These are phyloP conservation scores for Drosophila tropicalis DNA, from an alignment of 1,140 invertebrate genomes.

Conservation along the genomic window DNA sequence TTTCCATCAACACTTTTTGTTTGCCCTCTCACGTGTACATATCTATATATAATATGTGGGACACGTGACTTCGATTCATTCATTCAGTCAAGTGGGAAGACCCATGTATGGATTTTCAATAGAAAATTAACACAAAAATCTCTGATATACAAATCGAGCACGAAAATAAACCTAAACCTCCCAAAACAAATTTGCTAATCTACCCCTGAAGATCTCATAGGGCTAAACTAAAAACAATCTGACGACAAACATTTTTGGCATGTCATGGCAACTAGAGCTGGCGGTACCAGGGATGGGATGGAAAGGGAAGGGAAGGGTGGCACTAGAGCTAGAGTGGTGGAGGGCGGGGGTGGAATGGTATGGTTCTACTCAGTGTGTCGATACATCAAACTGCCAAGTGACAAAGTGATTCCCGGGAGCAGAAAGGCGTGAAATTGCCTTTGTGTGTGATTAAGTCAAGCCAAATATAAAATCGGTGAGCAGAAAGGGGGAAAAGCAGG, in stretches of 20 bases:
- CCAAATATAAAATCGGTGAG: constrained; percentile 15
- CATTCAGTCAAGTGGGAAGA: constrained; percentile 53
- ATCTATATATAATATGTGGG: constrained; percentile 62
- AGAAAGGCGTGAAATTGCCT: constrained; percentile 82
- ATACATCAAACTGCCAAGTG: constrained; percentile 78
- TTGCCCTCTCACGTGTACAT: background rate
- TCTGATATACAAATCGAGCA: constrained; percentile 74
- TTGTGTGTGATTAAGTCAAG: constrained; percentile 79
- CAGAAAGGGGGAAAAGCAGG: background rate
- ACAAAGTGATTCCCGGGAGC: constrained; percentile 74
- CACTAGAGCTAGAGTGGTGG: constrained; percentile 10
- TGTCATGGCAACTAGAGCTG: constrained; percentile 19
- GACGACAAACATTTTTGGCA: constrained; percentile 41
- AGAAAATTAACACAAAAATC: constrained; percentile 73
- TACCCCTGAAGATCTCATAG: constrained; percentile 61
- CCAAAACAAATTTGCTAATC: constrained; percentile 61
- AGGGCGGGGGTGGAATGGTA: constrained; percentile 18
- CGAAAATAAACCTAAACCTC: constrained; percentile 53
- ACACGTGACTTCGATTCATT: constrained; percentile 64
- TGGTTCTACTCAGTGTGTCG: constrained; percentile 55
- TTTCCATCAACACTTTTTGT: background rate
- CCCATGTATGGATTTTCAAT: constrained; percentile 51
- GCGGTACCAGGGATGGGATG: background rate
- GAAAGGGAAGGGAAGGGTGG: constrained; percentile 18
- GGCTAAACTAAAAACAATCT: constrained; percentile 36